Conservation (phyloP, 2,888 invertebrate species). For the Stictocephala bisonia region DNA sequence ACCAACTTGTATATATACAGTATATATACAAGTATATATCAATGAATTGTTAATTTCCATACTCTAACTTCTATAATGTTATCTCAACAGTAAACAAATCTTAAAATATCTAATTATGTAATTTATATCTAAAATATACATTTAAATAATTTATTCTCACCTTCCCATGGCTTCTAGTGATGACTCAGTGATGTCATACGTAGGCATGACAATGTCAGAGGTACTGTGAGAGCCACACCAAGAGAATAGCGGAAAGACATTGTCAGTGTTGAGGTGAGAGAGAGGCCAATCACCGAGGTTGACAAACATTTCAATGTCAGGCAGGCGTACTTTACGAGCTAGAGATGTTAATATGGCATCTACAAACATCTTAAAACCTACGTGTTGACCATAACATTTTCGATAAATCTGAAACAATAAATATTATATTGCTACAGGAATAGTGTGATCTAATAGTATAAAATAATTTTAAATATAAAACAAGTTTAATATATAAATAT, state of each 20-base stretch:
- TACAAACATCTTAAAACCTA: constrained; percentile 96
- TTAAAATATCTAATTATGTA: too few species aligned
- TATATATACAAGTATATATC: too few species aligned
- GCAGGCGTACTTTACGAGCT: constrained; percentile 80
- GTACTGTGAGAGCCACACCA: constrained; percentile 95
- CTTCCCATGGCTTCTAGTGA: constrained; percentile 93
- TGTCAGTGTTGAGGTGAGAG: constrained; percentile 67
- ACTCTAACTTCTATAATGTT: too few species aligned
- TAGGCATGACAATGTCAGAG: constrained; percentile 92
- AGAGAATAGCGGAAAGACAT: constrained; percentile 86
- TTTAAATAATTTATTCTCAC: constrained; percentile 67
- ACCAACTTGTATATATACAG: too few species aligned
- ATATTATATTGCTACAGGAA: too few species aligned
- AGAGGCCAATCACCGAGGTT: constrained; percentile 98
- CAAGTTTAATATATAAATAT: background rate
- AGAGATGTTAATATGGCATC: constrained; percentile 88
- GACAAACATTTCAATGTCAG: constrained; percentile 89
- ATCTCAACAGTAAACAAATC: too few species aligned
- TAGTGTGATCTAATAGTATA: too few species aligned
- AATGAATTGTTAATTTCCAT: too few species aligned
- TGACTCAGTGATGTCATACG: constrained; percentile 94
- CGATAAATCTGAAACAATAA: constrained; percentile 73
- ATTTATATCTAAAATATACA: too few species aligned
- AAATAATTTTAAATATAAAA: background rate
- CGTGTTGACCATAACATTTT: constrained; percentile 92